These are phyloP conservation scores for Apamea epomidion DNA, from an alignment of 2,888 invertebrate genomes.

Conservation along the genomic window DNA sequence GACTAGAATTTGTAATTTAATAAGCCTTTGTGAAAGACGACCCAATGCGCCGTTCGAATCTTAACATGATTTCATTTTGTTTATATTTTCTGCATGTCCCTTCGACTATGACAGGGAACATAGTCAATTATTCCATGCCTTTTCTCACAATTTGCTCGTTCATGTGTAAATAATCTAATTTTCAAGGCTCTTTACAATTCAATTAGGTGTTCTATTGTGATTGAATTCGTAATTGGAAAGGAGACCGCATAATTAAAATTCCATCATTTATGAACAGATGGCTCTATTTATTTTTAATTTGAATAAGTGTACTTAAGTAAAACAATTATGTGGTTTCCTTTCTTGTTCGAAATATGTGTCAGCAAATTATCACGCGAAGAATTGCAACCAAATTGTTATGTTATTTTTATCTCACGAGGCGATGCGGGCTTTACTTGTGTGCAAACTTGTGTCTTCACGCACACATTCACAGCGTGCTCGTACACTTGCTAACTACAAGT, in stretches of 20 bases:
- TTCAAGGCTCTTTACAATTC: constrained; percentile 3
- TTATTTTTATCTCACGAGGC: neutral
- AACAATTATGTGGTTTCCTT: neutral
- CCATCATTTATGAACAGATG: neutral
- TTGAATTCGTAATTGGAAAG: constrained; percentile 25
- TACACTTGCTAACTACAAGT: neutral
- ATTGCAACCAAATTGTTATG: neutral
- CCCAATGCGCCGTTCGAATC: constrained; percentile 1
- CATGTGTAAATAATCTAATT: constrained; percentile 21
- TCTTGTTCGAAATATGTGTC: neutral
- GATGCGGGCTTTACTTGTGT: neutral
- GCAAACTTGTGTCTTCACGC: neutral
- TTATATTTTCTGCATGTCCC: constrained; percentile 12
- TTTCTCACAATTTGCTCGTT: constrained; percentile 9
- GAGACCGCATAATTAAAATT: constrained; percentile 12
- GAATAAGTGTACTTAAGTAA: neutral
- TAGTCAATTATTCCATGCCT: neutral
- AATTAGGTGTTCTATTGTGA: constrained; percentile 19
- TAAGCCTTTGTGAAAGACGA: constrained; percentile 14
- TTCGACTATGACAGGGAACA: neutral
- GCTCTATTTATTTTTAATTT: neutral
- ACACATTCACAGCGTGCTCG: neutral
- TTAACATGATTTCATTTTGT: constrained; percentile 7
- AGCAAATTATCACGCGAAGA: neutral
- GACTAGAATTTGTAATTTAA: constrained; percentile 1